phyloP scores from a whole-genome alignment of 1,140 invertebrate genomes.

The Drosophila santomea region DNA sequence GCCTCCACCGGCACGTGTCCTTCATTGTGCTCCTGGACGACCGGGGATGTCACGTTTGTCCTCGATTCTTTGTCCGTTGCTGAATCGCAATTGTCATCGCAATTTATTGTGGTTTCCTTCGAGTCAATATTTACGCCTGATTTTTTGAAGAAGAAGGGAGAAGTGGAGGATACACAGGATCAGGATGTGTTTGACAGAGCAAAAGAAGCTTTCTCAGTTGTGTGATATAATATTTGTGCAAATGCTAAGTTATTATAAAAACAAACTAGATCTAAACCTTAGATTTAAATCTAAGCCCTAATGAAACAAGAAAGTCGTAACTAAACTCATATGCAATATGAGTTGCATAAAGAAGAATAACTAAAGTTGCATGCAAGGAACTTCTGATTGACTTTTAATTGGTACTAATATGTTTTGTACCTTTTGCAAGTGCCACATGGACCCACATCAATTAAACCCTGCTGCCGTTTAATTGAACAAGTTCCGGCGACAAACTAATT shows the following conservation, averaged over 20 bases:
- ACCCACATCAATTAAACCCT: conserved; percentile 17
- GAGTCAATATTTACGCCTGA: conserved; percentile 69
- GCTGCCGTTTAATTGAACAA: conserved; percentile 6
- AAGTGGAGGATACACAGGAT: neutral
- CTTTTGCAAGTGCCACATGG: conserved; percentile 4
- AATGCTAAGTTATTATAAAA: neutral
- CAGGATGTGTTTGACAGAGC: neutral
- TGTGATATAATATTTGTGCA: neutral
- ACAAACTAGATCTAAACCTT: neutral
- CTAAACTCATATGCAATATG: neutral
- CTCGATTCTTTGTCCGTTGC: conserved; percentile 32
- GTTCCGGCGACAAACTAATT: conserved; percentile 29
- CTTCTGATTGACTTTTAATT: conserved; percentile 15
- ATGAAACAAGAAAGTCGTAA: no score
- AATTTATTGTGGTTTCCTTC: conserved; percentile 59
- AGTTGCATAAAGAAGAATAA: neutral
- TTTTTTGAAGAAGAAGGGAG: neutral
- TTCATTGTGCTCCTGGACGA: conserved; percentile 2
- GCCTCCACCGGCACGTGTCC: conserved; percentile 6
- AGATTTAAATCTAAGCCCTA: no score
- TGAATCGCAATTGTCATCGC: conserved; percentile 51
- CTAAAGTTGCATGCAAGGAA: neutral
- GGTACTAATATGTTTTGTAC: conserved; percentile 7
- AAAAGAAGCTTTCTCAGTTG: no score
- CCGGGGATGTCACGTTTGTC: conserved; percentile 59